Evolutionary conservation across 2,797 vertebrate genomes (phyloP).

Genomic region (Helostoma temminkii): DNA sequence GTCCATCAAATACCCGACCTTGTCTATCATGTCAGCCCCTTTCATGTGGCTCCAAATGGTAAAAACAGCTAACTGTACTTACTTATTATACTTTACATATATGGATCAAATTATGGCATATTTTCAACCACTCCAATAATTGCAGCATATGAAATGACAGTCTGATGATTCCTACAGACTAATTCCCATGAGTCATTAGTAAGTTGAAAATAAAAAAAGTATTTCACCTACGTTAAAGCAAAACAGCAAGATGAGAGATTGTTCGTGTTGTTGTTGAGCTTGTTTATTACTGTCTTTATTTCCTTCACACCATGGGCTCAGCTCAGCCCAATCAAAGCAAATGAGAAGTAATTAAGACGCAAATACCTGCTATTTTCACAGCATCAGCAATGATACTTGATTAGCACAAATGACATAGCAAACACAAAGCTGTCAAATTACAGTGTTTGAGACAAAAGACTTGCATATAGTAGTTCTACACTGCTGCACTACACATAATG

Average conservation of each 20-base stretch:
- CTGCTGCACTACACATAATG: neutral
- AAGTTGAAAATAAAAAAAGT: no score
- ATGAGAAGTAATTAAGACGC: constrained; percentile 49
- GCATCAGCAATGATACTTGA: constrained; percentile 31
- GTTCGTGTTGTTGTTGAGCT: neutral
- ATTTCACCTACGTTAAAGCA: no score
- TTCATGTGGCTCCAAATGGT: neutral
- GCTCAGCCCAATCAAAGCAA: constrained; percentile 37
- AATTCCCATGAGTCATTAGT: no score
- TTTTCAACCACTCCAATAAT: neutral
- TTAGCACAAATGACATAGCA: constrained; percentile 39
- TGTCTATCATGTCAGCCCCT: neutral
- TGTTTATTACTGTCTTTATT: constrained; percentile 16
- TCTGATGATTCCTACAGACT: no score
- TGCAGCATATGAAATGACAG: neutral
- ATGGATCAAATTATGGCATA: neutral
- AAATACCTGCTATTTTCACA: constrained; percentile 62
- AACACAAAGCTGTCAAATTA: constrained; percentile 48
- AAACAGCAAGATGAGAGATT: no score
- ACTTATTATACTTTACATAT: no score
- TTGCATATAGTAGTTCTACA: neutral
- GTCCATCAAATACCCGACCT: no score
- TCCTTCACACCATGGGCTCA: constrained; percentile 1
- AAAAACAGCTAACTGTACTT: neutral
- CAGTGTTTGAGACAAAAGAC: constrained; percentile 18